Percentiles rank a stretch among this genome's conserved stretches.
Conservation (phyloP, 2,113 vertebrate species). For the Sturnus vulgaris region DNA sequence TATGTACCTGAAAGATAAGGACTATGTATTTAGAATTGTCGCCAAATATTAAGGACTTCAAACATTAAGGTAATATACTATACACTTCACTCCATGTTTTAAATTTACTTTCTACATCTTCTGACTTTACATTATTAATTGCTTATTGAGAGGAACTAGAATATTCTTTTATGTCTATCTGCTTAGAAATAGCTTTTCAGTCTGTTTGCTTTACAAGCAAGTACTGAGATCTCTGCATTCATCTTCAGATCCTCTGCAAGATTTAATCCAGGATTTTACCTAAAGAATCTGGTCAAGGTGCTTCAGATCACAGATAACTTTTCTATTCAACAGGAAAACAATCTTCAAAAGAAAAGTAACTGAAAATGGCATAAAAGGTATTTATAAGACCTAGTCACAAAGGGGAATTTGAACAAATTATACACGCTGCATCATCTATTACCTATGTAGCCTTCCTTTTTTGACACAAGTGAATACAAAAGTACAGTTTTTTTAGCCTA, state of each 20-base stretch:
- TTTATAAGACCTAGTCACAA: background rate
- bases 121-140: background rate
- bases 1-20: background rate
- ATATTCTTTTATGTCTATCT: background rate
- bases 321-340: background rate
- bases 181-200: background rate
- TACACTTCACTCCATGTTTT: background rate
- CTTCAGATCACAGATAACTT: background rate
- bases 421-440: background rate
- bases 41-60: background rate
- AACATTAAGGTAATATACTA: background rate
- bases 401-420: background rate
- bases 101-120: background rate
- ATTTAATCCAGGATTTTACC: background rate
- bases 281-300: background rate
- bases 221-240: background rate
- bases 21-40: background rate
- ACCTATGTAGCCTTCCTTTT: background rate
- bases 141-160: background rate
- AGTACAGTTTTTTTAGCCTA: background rate
- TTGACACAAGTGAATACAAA: background rate
- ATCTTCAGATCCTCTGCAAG: background rate
- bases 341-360: background rate
- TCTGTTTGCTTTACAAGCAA: background rate
- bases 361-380: background rate